These are phyloP conservation scores for Anarhynchus alexandrinus DNA, from an alignment of 2,113 vertebrate genomes.

Conservation along the genomic window DNA sequence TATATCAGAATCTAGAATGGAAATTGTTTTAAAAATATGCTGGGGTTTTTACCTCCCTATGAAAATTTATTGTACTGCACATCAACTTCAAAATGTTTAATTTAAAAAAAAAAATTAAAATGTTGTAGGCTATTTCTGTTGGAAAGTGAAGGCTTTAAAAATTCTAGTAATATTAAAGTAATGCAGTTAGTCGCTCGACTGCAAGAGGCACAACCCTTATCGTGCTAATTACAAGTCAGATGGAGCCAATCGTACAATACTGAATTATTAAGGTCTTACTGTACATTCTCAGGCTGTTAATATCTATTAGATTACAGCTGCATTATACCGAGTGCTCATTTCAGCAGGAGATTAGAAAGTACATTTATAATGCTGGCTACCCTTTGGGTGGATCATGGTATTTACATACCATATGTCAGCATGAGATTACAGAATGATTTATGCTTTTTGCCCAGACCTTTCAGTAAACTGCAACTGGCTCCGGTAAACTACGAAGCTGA, in stretches of 20 bases:
- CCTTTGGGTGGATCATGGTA: constrained; percentile 33
- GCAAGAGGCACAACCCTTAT: neutral
- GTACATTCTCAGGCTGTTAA: constrained; percentile 33
- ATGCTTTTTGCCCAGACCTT: constrained; percentile 53
- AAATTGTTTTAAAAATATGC: neutral
- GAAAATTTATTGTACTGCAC: neutral
- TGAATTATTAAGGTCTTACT: constrained; percentile 56
- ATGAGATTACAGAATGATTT: constrained; percentile 53
- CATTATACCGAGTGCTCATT: constrained; percentile 46
- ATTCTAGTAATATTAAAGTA: neutral
- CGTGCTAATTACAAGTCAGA: neutral
- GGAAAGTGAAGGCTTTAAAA: neutral
- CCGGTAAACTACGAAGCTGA: neutral
- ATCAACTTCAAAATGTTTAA: neutral
- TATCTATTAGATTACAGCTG: constrained; percentile 56
- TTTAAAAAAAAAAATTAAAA: neutral
- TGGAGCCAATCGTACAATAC: constrained; percentile 14
- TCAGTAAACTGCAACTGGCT: constrained; percentile 14
- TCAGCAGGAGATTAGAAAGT: constrained; percentile 56
- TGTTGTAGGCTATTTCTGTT: neutral
- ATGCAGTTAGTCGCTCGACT: neutral
- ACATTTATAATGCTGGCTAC: constrained; percentile 18
- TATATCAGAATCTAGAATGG: neutral
- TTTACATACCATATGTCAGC: constrained; percentile 56
- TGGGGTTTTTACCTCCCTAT: fast-evolving